These are phyloP conservation scores for Dreissena polymorpha DNA, from an alignment of 1,140 invertebrate genomes.

Conservation along the genomic window DNA sequence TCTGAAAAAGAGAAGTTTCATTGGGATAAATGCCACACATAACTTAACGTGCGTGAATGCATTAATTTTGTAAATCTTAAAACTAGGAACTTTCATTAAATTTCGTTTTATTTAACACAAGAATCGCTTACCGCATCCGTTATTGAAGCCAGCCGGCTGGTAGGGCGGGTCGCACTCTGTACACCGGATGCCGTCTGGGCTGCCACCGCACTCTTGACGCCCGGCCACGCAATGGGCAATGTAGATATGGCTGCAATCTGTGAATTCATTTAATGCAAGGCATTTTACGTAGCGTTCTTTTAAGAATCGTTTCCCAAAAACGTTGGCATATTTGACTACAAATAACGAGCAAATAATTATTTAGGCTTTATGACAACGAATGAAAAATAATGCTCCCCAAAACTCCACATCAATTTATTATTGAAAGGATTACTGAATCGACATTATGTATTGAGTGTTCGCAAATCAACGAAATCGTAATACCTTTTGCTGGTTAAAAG, in stretches of 20 bases:
- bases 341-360: background rate
- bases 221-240: slow-evolving; percentile 24
- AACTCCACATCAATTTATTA: background rate
- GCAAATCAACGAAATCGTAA: background rate
- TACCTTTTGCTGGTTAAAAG: background rate
- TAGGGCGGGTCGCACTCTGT: slow-evolving; percentile 20
- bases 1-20: no score
- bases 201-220: slow-evolving; percentile 29
- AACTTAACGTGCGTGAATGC: no score
- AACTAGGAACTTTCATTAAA: no score
- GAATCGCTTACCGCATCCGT: slow-evolving; percentile 22
- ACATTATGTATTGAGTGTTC: background rate
- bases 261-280: background rate
- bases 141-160: slow-evolving; percentile 10
- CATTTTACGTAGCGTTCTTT: background rate
- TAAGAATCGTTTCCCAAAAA: background rate
- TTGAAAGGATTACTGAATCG: background rate
- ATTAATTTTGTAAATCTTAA: no score
- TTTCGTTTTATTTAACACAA: background rate
- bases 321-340: background rate
- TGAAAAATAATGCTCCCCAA: background rate
- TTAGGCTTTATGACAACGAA: background rate
- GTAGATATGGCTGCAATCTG: slow-evolving; percentile 15
- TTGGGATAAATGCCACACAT: no score
- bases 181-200: slow-evolving; percentile 36